Evolutionary conservation across 2,113 vertebrate species (phyloP).

Genomic region (Phalacrocorax brasilianus): DNA sequence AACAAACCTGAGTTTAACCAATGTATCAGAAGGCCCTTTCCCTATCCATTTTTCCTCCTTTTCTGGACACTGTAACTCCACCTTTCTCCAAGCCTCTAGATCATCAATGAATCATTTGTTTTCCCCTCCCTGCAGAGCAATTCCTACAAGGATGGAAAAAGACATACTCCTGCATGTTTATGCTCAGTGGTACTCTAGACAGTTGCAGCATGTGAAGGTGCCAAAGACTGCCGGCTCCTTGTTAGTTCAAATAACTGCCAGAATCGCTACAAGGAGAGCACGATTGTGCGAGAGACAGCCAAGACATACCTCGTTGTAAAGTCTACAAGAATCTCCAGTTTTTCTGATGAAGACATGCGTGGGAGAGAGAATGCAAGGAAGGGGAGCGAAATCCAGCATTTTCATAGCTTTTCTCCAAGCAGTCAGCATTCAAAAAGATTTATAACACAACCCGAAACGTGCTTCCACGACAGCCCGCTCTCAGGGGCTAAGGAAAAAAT

Average conservation of each 20-base stretch:
- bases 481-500: not conserved
- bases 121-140: not conserved
- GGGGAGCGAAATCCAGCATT: not conserved
- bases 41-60: not conserved
- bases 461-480: not conserved
- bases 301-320: not conserved
- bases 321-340: not conserved
- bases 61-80: not conserved
- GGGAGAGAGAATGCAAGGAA: not conserved
- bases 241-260: not conserved
- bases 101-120: conserved; percentile 34
- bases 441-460: not conserved
- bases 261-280: not conserved
- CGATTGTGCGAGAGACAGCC: not conserved
- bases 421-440: not conserved
- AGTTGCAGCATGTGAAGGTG: not conserved
- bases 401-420: not conserved
- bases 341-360: not conserved
- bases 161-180: not conserved
- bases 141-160: conserved; percentile 28
- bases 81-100: not conserved
- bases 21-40: not conserved
- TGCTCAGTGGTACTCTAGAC: not conserved
- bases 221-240: not conserved
- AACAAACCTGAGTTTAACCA: not conserved